phyloP scores from a whole-genome alignment of 2,888 invertebrate genomes.

The Taenaris catops region DNA sequence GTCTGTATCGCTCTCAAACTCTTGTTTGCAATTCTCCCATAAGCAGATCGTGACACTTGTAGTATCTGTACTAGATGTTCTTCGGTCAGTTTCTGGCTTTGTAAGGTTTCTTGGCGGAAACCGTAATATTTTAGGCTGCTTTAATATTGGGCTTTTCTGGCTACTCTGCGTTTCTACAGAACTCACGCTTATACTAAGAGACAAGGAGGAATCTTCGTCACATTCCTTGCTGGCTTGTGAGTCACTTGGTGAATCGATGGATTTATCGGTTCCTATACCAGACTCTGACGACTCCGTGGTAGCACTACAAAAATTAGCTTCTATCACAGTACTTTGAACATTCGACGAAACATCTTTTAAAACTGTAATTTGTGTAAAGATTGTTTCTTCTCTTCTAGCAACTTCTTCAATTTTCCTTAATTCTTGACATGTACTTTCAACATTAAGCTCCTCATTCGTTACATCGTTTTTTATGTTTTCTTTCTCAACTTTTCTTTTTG shows the following conservation, averaged over 20 bases:
- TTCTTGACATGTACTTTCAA: slow-evolving; percentile 36
- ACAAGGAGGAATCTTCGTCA: slow-evolving; percentile 68
- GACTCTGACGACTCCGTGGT: slow-evolving; percentile 66
- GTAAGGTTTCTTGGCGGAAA: slow-evolving; percentile 83
- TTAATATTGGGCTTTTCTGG: slow-evolving; percentile 87
- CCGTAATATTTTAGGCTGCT: slow-evolving; percentile 89
- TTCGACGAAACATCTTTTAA: slow-evolving; percentile 67
- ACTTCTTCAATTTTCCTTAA: slow-evolving; percentile 56
- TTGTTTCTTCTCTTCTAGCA: slow-evolving; percentile 60
- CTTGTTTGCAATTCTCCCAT: slow-evolving; percentile 90
- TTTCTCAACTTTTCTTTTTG: slow-evolving; percentile 33
- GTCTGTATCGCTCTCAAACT: slow-evolving; percentile 89
- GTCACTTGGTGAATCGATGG: slow-evolving; percentile 69
- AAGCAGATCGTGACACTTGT: slow-evolving; percentile 82
- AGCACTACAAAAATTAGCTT: slow-evolving; percentile 62
- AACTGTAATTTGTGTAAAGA: slow-evolving; percentile 71
- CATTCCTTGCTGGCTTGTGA: slow-evolving; percentile 70
- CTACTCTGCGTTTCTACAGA: slow-evolving; percentile 53
- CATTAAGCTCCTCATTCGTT: slow-evolving; percentile 20
- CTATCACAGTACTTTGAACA: slow-evolving; percentile 65
- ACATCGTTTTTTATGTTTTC: slow-evolving; percentile 26
- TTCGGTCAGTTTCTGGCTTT: slow-evolving; percentile 48
- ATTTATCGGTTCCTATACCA: slow-evolving; percentile 70
- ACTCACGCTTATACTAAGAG: slow-evolving; percentile 63
- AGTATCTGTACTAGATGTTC: slow-evolving; percentile 63